phyloP scores from a whole-genome alignment of 2,888 invertebrate genomes.

The Andrena camellia region DNA sequence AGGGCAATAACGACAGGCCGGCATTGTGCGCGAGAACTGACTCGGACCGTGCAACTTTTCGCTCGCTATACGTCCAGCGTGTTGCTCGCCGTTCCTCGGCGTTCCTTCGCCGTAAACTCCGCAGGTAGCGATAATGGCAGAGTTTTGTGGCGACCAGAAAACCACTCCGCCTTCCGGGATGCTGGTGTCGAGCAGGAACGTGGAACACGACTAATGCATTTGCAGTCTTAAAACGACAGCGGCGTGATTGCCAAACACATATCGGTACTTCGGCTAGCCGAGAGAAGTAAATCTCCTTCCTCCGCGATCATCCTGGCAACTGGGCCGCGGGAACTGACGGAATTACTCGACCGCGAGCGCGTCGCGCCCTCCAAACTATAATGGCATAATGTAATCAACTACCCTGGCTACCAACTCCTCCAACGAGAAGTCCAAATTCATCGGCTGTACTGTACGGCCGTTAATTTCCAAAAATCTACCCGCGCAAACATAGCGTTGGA shows the following conservation, averaged over 20 bases:
- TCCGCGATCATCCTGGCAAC: slow-evolving; percentile 21
- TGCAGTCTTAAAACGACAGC: slow-evolving; percentile 67
- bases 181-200: slow-evolving; percentile 59
- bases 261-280: slow-evolving; percentile 55
- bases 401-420: neutral
- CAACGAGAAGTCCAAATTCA: neutral
- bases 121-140: slow-evolving; percentile 75
- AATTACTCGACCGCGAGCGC: neutral
- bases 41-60: slow-evolving; percentile 26
- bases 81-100: neutral
- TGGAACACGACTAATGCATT: slow-evolving; percentile 73
- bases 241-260: slow-evolving; percentile 62
- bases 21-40: slow-evolving; percentile 67
- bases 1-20: slow-evolving; percentile 78
- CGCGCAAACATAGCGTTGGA: neutral
- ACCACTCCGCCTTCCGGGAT: slow-evolving; percentile 76
- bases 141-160: slow-evolving; percentile 73
- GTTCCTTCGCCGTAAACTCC: slow-evolving; percentile 75
- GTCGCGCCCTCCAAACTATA: too few species aligned
- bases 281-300: slow-evolving; percentile 44
- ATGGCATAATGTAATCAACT: neutral
- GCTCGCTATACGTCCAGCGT: slow-evolving; percentile 24
- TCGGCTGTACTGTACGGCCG: neutral
- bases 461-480: slow-evolving; percentile 24
- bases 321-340: slow-evolving; percentile 33